Conservation (phyloP, 1,140 invertebrate species). For the Antheraea mylitta region DNA sequence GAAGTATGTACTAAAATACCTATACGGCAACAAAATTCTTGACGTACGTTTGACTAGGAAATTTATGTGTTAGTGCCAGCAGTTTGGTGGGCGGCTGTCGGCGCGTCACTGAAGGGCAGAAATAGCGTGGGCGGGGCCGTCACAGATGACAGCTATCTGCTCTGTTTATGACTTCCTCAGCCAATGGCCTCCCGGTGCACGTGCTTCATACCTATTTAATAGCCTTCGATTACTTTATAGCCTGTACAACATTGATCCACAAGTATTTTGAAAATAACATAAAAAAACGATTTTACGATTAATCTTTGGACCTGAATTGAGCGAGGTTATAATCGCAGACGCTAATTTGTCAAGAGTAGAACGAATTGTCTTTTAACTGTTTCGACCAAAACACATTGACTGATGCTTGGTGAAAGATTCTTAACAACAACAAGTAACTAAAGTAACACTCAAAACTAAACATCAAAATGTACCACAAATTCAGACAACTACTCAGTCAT, state of each 20-base stretch:
- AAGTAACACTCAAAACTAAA: too few relatives aligned
- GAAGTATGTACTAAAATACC: slow-evolving; percentile 16
- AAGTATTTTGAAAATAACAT: background rate
- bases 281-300: too few relatives aligned
- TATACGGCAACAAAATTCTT: slow-evolving; percentile 34
- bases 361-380: too few relatives aligned
- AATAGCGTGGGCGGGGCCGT: slow-evolving; percentile 72
- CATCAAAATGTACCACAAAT: too few relatives aligned
- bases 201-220: background rate
- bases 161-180: slow-evolving; percentile 75
- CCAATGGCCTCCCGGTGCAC: slow-evolving; percentile 54
- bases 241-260: background rate
- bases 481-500: too few relatives aligned
- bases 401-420: too few relatives aligned
- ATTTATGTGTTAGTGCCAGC: slow-evolving; percentile 42
- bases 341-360: too few relatives aligned
- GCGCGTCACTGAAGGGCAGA: slow-evolving; percentile 57
- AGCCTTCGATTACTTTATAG: background rate
- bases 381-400: too few relatives aligned
- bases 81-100: slow-evolving; percentile 36
- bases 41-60: slow-evolving; percentile 40
- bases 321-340: too few relatives aligned
- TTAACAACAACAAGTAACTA: too few relatives aligned
- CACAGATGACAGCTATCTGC: slow-evolving; percentile 68
- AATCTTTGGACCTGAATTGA: too few relatives aligned